These are phyloP conservation scores for Dermatemys mawii DNA, from an alignment of 2,113 vertebrate genomes.

Conservation along the genomic window DNA sequence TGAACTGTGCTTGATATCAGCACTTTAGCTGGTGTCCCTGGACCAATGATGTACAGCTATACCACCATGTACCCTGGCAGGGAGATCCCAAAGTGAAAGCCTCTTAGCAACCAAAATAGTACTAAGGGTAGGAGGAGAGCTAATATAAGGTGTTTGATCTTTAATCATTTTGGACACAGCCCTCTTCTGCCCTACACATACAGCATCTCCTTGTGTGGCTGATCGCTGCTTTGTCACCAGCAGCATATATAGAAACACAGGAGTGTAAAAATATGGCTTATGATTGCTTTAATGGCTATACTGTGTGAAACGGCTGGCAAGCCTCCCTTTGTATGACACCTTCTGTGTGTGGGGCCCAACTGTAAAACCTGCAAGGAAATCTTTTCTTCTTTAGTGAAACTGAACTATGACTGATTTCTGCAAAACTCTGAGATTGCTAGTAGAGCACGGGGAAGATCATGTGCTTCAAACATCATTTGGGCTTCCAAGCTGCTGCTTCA, in stretches of 20 bases:
- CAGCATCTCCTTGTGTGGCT: neutral
- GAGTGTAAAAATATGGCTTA: neutral
- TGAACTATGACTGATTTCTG: conserved; percentile 1
- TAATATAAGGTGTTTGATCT: neutral
- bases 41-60: neutral
- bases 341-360: neutral
- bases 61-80: neutral
- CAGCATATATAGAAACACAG: neutral
- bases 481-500: conserved; percentile 46
- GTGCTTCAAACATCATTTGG: neutral
- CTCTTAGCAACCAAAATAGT: neutral
- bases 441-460: conserved; percentile 4
- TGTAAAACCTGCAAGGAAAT: neutral
- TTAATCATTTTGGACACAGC: neutral
- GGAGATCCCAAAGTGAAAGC: neutral
- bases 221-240: neutral
- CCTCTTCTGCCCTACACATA: neutral
- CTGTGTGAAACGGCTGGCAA: neutral
- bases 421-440: conserved; percentile 2
- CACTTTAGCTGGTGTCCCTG: neutral
- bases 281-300: neutral
- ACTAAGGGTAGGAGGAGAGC: neutral
- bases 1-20: neutral
- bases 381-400: neutral
- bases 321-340: neutral